Conservation (phyloP, 2,888 invertebrate species). For the Protophormia terraenovae region DNA sequence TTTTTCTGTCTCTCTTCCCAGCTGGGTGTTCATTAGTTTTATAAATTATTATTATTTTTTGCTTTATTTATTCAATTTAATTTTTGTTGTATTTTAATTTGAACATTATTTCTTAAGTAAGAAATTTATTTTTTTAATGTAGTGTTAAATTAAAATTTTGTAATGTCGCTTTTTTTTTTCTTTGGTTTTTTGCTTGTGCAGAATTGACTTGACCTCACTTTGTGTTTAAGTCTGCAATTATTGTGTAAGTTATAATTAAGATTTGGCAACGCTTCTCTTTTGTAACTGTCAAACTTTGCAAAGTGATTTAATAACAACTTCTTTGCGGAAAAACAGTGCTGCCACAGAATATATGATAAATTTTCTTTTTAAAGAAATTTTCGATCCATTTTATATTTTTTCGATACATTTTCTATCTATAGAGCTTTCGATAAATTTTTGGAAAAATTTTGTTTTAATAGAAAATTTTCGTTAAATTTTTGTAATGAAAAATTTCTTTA, state of each 20-base stretch:
- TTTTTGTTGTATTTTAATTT: background rate
- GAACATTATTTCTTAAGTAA: background rate
- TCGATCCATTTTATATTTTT: too few relatives aligned
- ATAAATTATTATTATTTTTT: background rate
- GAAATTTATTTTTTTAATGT: background rate
- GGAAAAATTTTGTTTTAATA: too few relatives aligned
- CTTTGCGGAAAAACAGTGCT: background rate
- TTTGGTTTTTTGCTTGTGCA: background rate
- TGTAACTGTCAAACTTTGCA: background rate
- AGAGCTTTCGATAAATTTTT: too few relatives aligned
- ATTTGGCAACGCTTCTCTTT: background rate
- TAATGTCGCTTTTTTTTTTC: background rate
- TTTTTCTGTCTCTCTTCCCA: too few relatives aligned
- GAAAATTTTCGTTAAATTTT: too few relatives aligned
- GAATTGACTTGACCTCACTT: background rate
- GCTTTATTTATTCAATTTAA: background rate
- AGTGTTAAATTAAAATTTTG: background rate
- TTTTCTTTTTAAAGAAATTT: too few relatives aligned
- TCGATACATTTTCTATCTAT: too few relatives aligned
- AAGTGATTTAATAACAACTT: background rate
- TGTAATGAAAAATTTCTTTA: too few relatives aligned
- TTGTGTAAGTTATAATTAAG: background rate
- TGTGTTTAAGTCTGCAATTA: constrained; percentile 19
- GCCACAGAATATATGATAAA: too few relatives aligned
- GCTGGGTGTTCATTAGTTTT: background rate